Evolutionary conservation across 2,113 vertebrate species (phyloP), one percentile per base, ranked within the genome.

Genomic region (Thamnaconus septentrionalis): DNA sequence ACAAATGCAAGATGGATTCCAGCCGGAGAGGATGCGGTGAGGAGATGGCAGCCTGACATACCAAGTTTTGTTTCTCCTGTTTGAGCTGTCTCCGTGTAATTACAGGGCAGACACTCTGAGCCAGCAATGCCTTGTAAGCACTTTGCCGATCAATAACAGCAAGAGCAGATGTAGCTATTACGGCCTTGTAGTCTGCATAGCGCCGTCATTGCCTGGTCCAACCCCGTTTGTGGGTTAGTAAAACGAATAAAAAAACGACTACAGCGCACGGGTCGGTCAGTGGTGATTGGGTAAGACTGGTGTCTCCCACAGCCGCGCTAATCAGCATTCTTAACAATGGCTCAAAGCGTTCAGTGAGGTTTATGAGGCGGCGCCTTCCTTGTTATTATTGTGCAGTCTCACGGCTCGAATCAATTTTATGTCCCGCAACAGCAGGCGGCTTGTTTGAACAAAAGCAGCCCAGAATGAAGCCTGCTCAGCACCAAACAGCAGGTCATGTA

Each of bases 111-210:
- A 31, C 4, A 53, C 43, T 49, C 41, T 64, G 53, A 53, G 56
- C 8, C n/a, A 31, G 41, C 40, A 50, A 11, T 7, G 4, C 64
- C 56, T 54, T 53, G 31, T 46, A 41, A 64, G 40, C 50, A 59
- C 50, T 64, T 8, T 61, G 6, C 45, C 55, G 41, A n/a, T 42
- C 3, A 4, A 40, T 44, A 53, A 52, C 10, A 58, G n/a, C 18
- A 31, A 31, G 18, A 31, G 18, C 55, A 61, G 41, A 47, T 54
- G 41, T 18, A 41, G 43, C 51, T 7, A 41, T 49, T 43, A 75
- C 0, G 45, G 31, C 18, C 18, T 31, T 31, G 18, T 31, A 31
- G 18, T 31, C 18, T 31, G 18, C 18, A 31, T 31, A 1, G 18
- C 18, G 18, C 18, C 18, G 18, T 31, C 18, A 31, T 31, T 31